phyloP scores from a whole-genome alignment of 2,797 vertebrate genomes.

The Alca torda region DNA sequence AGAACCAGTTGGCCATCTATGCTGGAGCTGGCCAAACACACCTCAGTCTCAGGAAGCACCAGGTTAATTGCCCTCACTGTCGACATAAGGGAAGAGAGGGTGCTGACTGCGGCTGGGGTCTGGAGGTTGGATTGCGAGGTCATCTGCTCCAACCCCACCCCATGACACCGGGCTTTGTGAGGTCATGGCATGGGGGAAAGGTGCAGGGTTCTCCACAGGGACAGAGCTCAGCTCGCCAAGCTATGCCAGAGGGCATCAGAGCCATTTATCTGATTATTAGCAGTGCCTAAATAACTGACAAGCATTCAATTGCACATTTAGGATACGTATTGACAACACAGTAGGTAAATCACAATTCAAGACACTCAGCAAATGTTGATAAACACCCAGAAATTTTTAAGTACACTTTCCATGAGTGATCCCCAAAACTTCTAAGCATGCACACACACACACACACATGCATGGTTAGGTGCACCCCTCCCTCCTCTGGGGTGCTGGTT shows the following conservation, averaged over 20 bases:
- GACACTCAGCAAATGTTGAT: background rate
- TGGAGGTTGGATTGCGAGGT: background rate
- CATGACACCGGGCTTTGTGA: rapidly evolving
- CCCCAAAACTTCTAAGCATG: background rate
- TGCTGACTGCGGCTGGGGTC: background rate
- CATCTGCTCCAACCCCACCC: background rate
- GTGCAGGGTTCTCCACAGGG: background rate
- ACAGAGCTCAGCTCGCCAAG: background rate
- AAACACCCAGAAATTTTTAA: background rate
- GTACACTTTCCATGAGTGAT: background rate
- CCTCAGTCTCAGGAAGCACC: background rate
- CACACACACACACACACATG: rapidly evolving
- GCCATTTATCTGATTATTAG: background rate
- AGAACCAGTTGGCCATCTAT: background rate
- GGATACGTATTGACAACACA: rapidly evolving
- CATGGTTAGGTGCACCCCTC: background rate
- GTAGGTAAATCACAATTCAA: background rate
- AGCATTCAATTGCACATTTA: background rate
- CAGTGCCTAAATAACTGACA: background rate
- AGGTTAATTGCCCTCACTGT: background rate
- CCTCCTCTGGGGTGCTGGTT: background rate
- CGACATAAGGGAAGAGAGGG: background rate
- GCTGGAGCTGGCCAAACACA: background rate
- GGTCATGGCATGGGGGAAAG: background rate
- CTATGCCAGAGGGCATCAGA: background rate